A percentile compares a stretch with the other conserved stretches of the same genome.
phyloP scores from a whole-genome alignment of 1,140 invertebrate species.

The Orchestia grillus region DNA sequence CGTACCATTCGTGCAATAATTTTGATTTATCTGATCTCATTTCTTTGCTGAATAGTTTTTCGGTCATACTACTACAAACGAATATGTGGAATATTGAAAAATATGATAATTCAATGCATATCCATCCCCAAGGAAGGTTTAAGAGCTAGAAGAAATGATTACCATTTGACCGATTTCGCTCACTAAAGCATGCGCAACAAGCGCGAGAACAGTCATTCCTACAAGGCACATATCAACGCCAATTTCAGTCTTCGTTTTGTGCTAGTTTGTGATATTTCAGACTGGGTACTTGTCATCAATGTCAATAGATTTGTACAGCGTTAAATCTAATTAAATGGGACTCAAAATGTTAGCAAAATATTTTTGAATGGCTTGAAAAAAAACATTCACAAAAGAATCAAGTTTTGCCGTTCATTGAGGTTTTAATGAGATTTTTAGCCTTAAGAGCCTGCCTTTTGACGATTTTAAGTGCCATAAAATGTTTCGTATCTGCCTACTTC shows the following conservation, averaged over 20 bases:
- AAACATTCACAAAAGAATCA: background rate
- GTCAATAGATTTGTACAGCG: background rate
- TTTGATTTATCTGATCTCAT: too few relatives aligned
- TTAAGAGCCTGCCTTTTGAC: background rate
- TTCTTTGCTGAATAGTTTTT: too few relatives aligned
- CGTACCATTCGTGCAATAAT: background rate
- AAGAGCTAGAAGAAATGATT: background rate
- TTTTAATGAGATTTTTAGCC: background rate
- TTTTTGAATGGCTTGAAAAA: background rate
- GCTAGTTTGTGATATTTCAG: background rate
- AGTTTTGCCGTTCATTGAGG: background rate
- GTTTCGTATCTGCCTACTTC: background rate
- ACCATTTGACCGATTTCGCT: background rate
- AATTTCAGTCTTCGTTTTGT: background rate
- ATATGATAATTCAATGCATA: background rate
- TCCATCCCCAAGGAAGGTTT: background rate
- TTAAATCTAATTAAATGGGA: background rate
- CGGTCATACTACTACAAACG: too few relatives aligned
- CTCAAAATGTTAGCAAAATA: background rate
- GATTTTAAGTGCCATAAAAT: background rate
- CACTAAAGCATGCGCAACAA: background rate
- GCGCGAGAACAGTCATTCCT: background rate
- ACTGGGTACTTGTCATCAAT: background rate
- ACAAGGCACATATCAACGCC: background rate
- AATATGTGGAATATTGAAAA: too few relatives aligned